Conservation (phyloP, 2,888 invertebrate species). For the Coremacera marginata region DNA sequence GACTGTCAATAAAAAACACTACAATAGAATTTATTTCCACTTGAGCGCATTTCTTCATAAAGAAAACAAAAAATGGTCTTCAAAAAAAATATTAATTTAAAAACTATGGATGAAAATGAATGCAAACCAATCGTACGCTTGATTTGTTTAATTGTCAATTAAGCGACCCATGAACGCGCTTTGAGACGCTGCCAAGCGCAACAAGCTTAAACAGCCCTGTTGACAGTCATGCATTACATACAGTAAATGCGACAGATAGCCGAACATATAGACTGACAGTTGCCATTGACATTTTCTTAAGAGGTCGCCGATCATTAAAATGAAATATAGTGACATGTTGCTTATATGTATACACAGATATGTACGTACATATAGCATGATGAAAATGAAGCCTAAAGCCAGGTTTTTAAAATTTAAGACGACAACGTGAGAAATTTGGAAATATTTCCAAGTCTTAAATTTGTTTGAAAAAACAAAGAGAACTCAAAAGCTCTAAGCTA, state of each 20-base stretch:
- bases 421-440: constrained; percentile 27
- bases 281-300: constrained; percentile 8
- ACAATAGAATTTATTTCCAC: constrained; percentile 28
- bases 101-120: constrained; percentile 18
- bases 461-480: too few relatives aligned
- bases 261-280: neutral
- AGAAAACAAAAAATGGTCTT: neutral
- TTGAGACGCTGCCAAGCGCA: neutral
- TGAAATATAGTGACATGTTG: neutral
- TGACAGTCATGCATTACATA: neutral
- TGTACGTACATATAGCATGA: neutral
- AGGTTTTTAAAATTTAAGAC: neutral
- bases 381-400: neutral
- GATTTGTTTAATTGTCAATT: constrained; percentile 44
- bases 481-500: too few relatives aligned
- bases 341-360: neutral
- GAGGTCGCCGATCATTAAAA: neutral
- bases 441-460: neutral
- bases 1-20: constrained; percentile 3
- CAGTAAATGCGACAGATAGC: neutral
- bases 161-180: constrained; percentile 27
- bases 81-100: neutral
- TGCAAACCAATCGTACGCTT: constrained; percentile 38
- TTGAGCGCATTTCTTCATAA: constrained; percentile 20
- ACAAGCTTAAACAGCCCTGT: neutral